Evolutionary conservation across 2,888 invertebrate species (phyloP).

Genomic region (Caenorhabditis imperialis): DNA sequence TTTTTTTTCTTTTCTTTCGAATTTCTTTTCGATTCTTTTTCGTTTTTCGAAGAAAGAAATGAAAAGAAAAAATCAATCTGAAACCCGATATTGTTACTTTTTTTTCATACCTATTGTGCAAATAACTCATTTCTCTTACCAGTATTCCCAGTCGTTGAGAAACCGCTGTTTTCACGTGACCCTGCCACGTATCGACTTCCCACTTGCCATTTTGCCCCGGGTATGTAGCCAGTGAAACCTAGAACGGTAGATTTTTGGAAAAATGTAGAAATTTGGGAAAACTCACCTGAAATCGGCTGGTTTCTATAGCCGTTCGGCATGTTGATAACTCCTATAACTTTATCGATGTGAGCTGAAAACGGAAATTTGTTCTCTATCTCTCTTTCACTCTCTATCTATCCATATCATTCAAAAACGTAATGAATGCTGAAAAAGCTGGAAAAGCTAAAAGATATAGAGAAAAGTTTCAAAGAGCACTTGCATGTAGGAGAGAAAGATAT

Average conservation of each 20-base stretch:
- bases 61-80: slow-evolving; percentile 28
- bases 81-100: slow-evolving; percentile 20
- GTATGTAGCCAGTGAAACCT: slow-evolving; percentile 69
- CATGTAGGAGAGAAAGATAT: slow-evolving; percentile 29
- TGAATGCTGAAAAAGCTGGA: background rate
- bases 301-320: slow-evolving; percentile 52
- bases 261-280: background rate
- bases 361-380: no score
- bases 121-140: background rate
- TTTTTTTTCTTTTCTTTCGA: background rate
- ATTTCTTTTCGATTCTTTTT: background rate
- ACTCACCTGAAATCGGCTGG: slow-evolving; percentile 52
- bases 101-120: no score
- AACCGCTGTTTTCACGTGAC: slow-evolving; percentile 41
- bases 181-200: slow-evolving; percentile 60
- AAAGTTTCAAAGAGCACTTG: background rate
- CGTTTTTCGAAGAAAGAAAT: slow-evolving; percentile 7
- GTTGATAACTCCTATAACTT: no score
- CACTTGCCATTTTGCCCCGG: slow-evolving; percentile 67
- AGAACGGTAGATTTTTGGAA: no score
- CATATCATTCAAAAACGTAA: no score
- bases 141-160: slow-evolving; percentile 1
- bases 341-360: no score
- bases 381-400: no score
- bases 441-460: slow-evolving; percentile 36